These are phyloP conservation scores for Hedychridium roseum DNA, from an alignment of 2,888 invertebrate genomes.

Conservation along the genomic window DNA sequence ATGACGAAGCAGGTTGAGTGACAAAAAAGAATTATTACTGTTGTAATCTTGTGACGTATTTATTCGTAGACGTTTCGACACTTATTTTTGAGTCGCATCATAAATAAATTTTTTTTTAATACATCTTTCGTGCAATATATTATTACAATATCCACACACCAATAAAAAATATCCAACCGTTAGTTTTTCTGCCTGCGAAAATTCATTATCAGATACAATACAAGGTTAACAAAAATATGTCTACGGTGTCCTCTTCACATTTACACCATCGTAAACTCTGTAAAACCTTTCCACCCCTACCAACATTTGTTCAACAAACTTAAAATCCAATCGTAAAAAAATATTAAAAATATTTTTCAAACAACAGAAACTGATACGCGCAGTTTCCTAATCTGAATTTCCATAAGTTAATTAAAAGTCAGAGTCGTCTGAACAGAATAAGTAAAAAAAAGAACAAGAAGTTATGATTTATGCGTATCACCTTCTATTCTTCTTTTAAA, in stretches of 20 bases:
- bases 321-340: too few species aligned
- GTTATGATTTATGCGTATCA: too few species aligned
- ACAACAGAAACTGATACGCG: too few species aligned
- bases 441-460: too few species aligned
- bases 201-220: conserved; percentile 43
- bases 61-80: not conserved
- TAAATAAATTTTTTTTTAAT: conserved; percentile 34
- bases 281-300: too few species aligned
- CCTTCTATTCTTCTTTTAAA: too few species aligned
- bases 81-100: conserved; percentile 10
- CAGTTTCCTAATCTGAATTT: too few species aligned
- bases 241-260: not conserved
- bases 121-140: not conserved
- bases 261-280: too few species aligned
- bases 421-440: too few species aligned
- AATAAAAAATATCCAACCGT: conserved; percentile 31
- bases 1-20: too few species aligned
- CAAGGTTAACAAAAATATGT: conserved; percentile 39
- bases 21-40: not conserved
- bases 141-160: conserved; percentile 26
- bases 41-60: not conserved
- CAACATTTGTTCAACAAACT: not conserved
- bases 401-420: too few species aligned
- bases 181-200: conserved; percentile 8
- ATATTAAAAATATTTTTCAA: too few species aligned